phyloP scores from a whole-genome alignment of 92 coral and sea anemone species.

The Pocillopora meandrina region DNA sequence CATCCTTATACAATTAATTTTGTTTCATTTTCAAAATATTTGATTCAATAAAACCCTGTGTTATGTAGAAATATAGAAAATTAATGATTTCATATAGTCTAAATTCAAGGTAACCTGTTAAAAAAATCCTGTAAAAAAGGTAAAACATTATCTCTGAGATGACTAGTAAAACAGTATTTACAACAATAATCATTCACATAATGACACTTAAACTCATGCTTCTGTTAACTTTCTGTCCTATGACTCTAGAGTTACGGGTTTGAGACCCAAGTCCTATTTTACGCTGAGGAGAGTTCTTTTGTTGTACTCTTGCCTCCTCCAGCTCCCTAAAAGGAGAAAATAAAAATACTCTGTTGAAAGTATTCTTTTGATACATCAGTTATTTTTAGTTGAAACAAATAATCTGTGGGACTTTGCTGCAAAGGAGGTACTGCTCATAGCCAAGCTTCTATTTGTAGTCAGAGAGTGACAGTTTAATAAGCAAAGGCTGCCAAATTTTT shows the following conservation, averaged over 20 bases:
- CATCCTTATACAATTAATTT: conserved; percentile 2
- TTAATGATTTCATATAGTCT: background rate
- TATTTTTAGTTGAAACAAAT: no score
- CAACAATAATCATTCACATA: conserved; percentile 61
- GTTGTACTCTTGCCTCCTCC: conserved; percentile 71
- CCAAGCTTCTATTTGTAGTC: no score
- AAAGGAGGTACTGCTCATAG: no score
- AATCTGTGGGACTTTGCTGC: no score
- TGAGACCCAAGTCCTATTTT: conserved; percentile 50
- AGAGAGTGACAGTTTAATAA: no score
- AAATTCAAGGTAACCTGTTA: background rate
- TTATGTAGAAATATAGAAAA: background rate
- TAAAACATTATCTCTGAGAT: background rate
- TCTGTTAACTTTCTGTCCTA: conserved; percentile 90
- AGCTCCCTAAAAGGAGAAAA: conserved; percentile 57
- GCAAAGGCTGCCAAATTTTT: no score
- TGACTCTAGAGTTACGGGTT: conserved; percentile 75
- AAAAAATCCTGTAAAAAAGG: background rate
- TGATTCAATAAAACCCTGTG: conserved; percentile 9
- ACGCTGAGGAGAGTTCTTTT: conserved; percentile 56
- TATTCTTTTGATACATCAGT: background rate
- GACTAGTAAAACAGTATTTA: conserved; percentile 9
- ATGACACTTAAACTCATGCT: conserved; percentile 96
- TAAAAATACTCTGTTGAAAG: background rate
- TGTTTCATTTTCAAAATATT: background rate